Conservation (phyloP, 2,888 invertebrate genomes). For the Orthosia cruda region DNA sequence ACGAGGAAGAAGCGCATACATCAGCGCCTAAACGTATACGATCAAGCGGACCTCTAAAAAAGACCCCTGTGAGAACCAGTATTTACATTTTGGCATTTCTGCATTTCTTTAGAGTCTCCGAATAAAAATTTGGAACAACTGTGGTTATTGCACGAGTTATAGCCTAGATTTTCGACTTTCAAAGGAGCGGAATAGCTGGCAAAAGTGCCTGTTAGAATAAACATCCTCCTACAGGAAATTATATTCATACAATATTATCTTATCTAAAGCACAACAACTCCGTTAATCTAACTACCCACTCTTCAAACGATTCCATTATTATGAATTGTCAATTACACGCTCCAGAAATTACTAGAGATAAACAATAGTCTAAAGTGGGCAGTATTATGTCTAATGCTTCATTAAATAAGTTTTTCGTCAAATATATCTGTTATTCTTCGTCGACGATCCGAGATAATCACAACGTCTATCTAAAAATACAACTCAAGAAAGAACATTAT, state of each 20-base stretch:
- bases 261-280: not conserved
- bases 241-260: not conserved
- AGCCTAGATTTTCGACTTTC: not conserved
- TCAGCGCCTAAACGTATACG: no score
- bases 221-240: constrained; percentile 6
- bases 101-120: no score
- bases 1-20: no score
- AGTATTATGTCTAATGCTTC: not conserved
- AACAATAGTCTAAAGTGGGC: not conserved
- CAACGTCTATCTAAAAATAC: not conserved
- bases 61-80: no score
- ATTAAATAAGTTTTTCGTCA: not conserved
- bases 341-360: not conserved
- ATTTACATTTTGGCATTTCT: no score
- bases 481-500: constrained; percentile 24
- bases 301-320: not conserved
- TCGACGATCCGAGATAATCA: not conserved
- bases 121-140: no score
- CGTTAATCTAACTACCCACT: not conserved
- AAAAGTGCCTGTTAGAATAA: not conserved
- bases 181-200: no score
- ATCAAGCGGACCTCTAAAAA: no score
- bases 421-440: not conserved
- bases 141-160: no score
- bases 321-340: not conserved